phyloP scores from a whole-genome alignment of 2,797 vertebrate species.

The Sus cebifrons region DNA sequence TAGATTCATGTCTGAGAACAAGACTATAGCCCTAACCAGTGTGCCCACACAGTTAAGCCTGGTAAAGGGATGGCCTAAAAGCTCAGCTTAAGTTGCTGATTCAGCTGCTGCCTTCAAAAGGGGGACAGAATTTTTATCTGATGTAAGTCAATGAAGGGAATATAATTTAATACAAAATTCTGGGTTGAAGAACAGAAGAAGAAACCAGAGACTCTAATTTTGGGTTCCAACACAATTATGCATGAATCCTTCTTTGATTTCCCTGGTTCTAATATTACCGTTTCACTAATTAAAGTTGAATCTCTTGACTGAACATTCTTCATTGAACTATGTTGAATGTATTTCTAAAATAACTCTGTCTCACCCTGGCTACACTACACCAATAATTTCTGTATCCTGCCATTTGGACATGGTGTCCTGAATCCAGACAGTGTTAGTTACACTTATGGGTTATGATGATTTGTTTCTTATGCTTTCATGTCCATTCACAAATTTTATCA shows the following conservation, averaged over 20 bases:
- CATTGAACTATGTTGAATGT: slow-evolving; percentile 66
- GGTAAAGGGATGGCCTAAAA: not conserved
- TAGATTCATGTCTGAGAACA: not conserved
- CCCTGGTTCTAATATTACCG: slow-evolving; percentile 84
- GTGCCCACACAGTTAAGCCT: not conserved
- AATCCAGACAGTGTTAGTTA: slow-evolving; percentile 77
- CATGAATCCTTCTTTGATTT: slow-evolving; percentile 81
- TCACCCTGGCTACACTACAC: slow-evolving; percentile 29
- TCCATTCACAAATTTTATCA: slow-evolving; percentile 63
- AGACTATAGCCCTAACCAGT: not conserved
- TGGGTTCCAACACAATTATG: slow-evolving; percentile 77
- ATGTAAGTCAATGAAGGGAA: slow-evolving; percentile 79
- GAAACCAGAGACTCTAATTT: slow-evolving; percentile 83
- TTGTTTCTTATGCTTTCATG: slow-evolving; percentile 68
- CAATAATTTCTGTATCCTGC: slow-evolving; percentile 77
- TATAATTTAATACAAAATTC: slow-evolving; percentile 81
- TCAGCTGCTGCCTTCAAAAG: slow-evolving; percentile 78
- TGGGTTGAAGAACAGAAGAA: slow-evolving; percentile 70
- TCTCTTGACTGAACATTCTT: slow-evolving; percentile 74
- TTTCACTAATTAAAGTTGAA: slow-evolving; percentile 86
- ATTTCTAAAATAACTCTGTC: slow-evolving; percentile 70
- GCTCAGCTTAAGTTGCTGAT: slow-evolving; percentile 55
- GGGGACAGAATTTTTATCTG: slow-evolving; percentile 78
- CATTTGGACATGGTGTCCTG: slow-evolving; percentile 80
- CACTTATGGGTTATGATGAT: slow-evolving; percentile 60